A percentile compares a stretch with the other conserved stretches of the same genome.
These are phyloP conservation scores for Atrichornis clamosus DNA, from an alignment of 2,113 vertebrate genomes.

Conservation along the genomic window DNA sequence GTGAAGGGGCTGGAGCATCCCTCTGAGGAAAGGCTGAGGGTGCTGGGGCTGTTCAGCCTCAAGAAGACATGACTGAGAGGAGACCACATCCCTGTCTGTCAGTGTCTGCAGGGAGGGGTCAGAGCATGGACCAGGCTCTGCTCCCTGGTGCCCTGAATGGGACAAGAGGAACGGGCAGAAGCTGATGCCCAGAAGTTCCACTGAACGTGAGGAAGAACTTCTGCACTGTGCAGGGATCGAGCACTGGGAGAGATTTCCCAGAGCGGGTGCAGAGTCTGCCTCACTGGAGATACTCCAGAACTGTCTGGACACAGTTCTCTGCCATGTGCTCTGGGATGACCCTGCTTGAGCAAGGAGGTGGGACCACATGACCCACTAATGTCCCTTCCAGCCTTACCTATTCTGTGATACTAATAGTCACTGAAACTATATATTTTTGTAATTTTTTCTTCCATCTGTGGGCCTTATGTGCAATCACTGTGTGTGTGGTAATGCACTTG, in stretches of 20 bases:
- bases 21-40: background rate
- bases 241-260: background rate
- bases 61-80: background rate
- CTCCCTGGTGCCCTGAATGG: fast-evolving
- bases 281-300: fast-evolving
- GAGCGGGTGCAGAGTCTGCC: fast-evolving
- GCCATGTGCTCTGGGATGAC: background rate
- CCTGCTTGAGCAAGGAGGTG: background rate
- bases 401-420: background rate
- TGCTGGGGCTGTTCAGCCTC: background rate
- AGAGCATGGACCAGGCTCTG: background rate
- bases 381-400: background rate
- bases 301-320: fast-evolving
- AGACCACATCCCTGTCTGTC: background rate
- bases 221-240: fast-evolving
- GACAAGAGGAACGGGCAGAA: background rate
- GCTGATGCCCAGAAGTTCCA: background rate
- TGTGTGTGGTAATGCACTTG: background rate
- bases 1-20: background rate
- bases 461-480: background rate
- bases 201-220: background rate
- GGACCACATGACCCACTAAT: background rate
- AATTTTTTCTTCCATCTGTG: background rate
- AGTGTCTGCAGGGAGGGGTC: background rate
- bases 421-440: background rate